These are phyloP conservation scores for Forbesichthys agassizii DNA, from an alignment of 2,113 vertebrate species.

Conservation along the genomic window DNA sequence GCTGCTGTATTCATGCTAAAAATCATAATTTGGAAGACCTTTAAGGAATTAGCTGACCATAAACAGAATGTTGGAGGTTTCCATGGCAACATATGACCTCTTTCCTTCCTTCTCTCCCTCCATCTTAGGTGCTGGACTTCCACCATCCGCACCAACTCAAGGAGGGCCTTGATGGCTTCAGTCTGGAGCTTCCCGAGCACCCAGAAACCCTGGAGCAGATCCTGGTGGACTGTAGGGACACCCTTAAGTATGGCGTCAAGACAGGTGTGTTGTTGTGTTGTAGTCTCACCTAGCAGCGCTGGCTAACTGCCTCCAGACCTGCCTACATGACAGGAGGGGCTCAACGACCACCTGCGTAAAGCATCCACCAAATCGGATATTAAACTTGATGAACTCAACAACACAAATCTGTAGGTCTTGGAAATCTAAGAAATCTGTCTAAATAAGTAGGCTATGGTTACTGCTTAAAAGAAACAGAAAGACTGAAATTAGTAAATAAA, in stretches of 20 bases:
- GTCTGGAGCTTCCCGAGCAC: constrained; percentile 63
- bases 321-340: neutral
- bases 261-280: constrained; percentile 53
- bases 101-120: neutral
- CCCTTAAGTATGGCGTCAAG: constrained; percentile 76
- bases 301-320: neutral
- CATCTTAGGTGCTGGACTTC: constrained; percentile 70
- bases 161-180: constrained; percentile 74
- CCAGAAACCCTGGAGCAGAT: constrained; percentile 71
- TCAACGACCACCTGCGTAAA: no score
- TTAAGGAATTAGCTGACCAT: no score
- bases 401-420: no score
- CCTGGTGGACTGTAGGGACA: constrained; percentile 69
- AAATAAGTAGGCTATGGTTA: no score
- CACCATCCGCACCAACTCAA: constrained; percentile 74
- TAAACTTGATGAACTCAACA: no score
- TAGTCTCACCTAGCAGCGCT: neutral
- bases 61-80: no score
- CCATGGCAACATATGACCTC: neutral
- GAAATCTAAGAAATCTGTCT: no score
- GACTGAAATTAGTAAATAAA: no score
- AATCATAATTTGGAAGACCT: no score
- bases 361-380: no score
- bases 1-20: no score
- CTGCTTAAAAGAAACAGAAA: no score